Evolutionary conservation across 37 sponge, comb jelly and placozoan genomes (phyloP).

Genomic region (Sycon ciliatum): DNA sequence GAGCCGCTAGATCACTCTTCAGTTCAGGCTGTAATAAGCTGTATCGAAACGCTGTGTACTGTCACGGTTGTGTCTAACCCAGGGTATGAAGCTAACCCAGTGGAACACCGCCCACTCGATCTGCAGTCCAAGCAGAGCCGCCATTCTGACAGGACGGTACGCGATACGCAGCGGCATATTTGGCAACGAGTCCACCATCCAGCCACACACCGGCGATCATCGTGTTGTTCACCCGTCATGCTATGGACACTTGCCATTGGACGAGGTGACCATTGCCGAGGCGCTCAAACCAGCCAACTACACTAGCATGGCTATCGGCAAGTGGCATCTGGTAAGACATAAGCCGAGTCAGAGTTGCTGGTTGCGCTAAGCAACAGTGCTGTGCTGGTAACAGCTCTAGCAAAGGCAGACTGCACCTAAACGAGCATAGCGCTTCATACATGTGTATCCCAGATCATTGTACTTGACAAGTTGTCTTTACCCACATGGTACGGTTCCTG

Average conservation of each 20-base stretch:
- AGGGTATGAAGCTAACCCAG: neutral
- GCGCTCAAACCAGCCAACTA: neutral
- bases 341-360: too few species aligned
- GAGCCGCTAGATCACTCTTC: too few species aligned
- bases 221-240: neutral
- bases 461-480: too few species aligned
- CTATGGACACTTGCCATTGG: neutral
- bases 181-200: neutral
- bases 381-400: too few species aligned
- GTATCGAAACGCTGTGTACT: too few species aligned
- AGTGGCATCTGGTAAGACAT: neutral
- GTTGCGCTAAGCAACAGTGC: too few species aligned
- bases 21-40: too few species aligned
- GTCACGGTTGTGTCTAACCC: neutral
- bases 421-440: too few species aligned
- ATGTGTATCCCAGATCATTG: too few species aligned
- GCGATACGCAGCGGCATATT: neutral
- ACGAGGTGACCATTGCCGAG: neutral
- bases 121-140: neutral
- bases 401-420: too few species aligned
- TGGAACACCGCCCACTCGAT: neutral
- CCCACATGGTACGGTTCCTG: too few species aligned
- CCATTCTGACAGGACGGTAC: neutral
- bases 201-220: neutral
- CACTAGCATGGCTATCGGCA: neutral